Evolutionary conservation across 2,888 invertebrate genomes (phyloP).

Genomic region (Eupithecia subfuscata): DNA sequence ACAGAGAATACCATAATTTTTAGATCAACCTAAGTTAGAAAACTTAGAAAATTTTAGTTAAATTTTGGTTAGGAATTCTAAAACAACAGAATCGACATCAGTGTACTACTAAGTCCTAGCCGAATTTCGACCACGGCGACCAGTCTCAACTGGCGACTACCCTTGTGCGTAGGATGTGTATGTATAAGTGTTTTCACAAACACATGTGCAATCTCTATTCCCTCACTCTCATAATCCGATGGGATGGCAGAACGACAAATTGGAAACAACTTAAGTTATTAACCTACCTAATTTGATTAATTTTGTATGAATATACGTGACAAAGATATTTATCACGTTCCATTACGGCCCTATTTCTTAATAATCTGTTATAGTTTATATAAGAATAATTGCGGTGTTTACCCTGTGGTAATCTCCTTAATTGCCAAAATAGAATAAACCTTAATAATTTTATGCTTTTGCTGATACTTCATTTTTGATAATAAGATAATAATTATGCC

Average conservation of each 20-base stretch:
- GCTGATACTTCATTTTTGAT: slow-evolving; percentile 23
- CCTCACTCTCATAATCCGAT: not conserved
- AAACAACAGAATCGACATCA: too few relatives aligned
- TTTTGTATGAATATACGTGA: slow-evolving; percentile 14
- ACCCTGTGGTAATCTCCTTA: slow-evolving; percentile 83
- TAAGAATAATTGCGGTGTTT: slow-evolving; percentile 52
- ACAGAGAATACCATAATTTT: too few relatives aligned
- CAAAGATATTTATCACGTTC: not conserved
- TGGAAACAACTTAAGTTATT: not conserved
- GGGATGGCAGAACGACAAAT: not conserved
- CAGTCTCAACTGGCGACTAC: not conserved
- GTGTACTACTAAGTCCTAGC: too few relatives aligned
- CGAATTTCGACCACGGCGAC: not conserved
- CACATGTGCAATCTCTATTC: not conserved
- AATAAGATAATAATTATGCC: slow-evolving; percentile 26
- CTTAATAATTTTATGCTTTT: slow-evolving; percentile 26
- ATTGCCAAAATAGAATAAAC: slow-evolving; percentile 80
- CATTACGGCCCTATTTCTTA: slow-evolving; percentile 1
- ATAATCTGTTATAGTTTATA: slow-evolving; percentile 26
- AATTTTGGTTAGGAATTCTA: too few relatives aligned
- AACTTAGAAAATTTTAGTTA: too few relatives aligned
- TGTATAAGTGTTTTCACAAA: not conserved
- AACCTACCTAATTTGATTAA: too few relatives aligned
- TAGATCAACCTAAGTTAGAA: too few relatives aligned
- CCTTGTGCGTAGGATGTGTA: not conserved